These are phyloP conservation scores for Tetranychus urticae DNA, from an alignment of 1,140 invertebrate species.

Conservation along the genomic window DNA sequence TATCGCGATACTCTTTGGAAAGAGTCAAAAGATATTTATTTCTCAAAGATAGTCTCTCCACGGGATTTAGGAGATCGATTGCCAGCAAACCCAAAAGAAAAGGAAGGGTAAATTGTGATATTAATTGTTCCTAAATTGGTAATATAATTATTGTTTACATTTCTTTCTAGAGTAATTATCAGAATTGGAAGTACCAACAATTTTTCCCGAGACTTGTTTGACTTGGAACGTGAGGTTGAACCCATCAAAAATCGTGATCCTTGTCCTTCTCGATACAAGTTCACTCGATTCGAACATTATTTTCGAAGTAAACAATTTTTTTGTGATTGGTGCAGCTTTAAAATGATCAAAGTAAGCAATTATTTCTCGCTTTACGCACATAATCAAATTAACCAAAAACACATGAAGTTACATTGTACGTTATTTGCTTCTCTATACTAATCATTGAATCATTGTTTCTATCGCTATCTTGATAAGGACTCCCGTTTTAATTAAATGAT, in stretches of 20 bases:
- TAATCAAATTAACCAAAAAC: background rate
- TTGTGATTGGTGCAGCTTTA: constrained; percentile 69
- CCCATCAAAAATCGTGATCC: constrained; percentile 41
- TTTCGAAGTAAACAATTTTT: constrained; percentile 50
- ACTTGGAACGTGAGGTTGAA: constrained; percentile 52
- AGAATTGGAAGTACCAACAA: constrained; percentile 43
- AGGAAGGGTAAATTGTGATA: constrained; percentile 41
- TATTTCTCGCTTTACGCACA: background rate
- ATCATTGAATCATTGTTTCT: no score
- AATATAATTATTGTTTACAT: constrained; percentile 9
- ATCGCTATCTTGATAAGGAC: no score
- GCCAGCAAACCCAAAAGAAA: constrained; percentile 50
- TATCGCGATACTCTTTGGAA: constrained; percentile 32
- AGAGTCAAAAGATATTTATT: constrained; percentile 37
- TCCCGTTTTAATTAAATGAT: no score
- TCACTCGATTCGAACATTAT: constrained; percentile 53
- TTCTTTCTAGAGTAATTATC: constrained; percentile 41
- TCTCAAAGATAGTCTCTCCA: constrained; percentile 57
- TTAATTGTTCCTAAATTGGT: background rate
- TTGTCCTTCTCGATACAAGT: constrained; percentile 54
- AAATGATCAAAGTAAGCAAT: constrained; percentile 23
- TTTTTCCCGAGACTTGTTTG: constrained; percentile 44
- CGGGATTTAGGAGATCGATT: constrained; percentile 52
- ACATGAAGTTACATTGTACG: background rate
- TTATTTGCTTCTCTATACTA: no score